Base-by-base conservation (phyloP, 2,888 invertebrate genomes). In the Trachelus iudaicus region DNA sequence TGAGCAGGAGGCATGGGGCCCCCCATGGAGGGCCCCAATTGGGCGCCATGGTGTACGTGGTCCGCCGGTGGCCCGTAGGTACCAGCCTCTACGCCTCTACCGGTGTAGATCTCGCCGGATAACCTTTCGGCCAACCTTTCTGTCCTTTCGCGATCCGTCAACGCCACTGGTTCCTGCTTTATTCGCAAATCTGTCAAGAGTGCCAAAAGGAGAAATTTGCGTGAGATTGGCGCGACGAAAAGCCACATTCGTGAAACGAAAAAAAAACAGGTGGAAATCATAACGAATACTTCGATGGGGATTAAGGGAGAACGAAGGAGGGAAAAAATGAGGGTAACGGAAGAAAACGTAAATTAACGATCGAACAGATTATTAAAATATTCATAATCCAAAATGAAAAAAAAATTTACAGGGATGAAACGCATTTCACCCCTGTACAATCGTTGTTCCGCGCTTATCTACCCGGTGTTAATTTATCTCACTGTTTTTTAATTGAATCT, bases 151-250 rank as follows among this genome's bases (percentile, higher is more conserved):
- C 90, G 90, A 86, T 90, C 92, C 75, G 93, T 93, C 68, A 93
- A 90, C 23, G 92, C 92, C 35, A 93, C 91, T 34, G 94, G 93
- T 85, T 95, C 95, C 86, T 95, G 93, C 69, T 95, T 94, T 90
- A 92, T 93, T 82, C 91, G 89, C 77, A 91, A 86, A 89, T 91
- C 91, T 91, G 74, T 6, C 37, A 75, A 30, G 74, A 69, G 15
- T 31, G 23, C 56, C n/a, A 68, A 73, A 34, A 40, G 1, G 1
- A 40, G 1, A 23, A 23, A 23, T 56, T 23, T 34, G 12, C 30
- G 71, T 71, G 15, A 71, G 71, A 30, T 30, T 33, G 1, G 31
- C 11, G 71, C 11, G 30, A 31, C 34, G 30, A 13, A 15, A 31
- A 34, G 11, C 3, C 2, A 6, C 6, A n/a, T n/a, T 71, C 71